A percentile compares a stretch with the other conserved stretches of the same genome.
Evolutionary conservation across 2,888 invertebrate genomes (phyloP).

Genomic region (Exocentrus adspersus): DNA sequence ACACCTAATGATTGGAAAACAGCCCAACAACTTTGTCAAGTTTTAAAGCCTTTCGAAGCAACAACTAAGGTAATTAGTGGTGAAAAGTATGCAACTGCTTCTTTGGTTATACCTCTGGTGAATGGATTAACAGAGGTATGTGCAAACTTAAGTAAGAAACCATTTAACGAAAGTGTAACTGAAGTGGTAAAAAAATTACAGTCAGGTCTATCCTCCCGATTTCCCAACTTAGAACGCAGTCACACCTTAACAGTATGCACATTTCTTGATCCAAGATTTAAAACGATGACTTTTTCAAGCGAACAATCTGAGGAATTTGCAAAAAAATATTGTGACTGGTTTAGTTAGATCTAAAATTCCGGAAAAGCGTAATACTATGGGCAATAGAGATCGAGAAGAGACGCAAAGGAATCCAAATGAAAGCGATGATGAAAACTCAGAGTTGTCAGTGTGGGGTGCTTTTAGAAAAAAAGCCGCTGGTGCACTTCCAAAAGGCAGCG

Average conservation of each 20-base stretch:
- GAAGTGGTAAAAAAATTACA: neutral
- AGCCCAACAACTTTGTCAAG: conserved; percentile 24
- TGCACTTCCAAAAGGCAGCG: neutral
- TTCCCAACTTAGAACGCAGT: conserved; percentile 18
- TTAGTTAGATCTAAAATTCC: neutral
- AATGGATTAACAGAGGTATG: conserved; percentile 24
- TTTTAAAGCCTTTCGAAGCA: conserved; percentile 34
- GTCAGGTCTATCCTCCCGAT: neutral
- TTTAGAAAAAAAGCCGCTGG: neutral
- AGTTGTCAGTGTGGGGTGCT: conserved; percentile 4
- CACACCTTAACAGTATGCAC: conserved; percentile 23
- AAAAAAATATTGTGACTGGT: neutral
- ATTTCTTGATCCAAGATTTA: conserved; percentile 23
- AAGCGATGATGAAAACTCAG: conserved; percentile 15
- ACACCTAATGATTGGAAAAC: conserved; percentile 32
- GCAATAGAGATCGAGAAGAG: neutral
- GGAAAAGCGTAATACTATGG: neutral
- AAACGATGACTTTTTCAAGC: conserved; percentile 16
- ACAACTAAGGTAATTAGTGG: conserved; percentile 32
- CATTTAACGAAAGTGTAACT: neutral
- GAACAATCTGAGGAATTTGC: neutral
- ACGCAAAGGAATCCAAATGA: neutral
- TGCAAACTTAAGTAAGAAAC: neutral
- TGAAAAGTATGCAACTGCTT: conserved; percentile 32
- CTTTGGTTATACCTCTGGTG: conserved; percentile 19